Base-by-base conservation (phyloP, 1,140 invertebrate species). In the Pissodes strobi region DNA sequence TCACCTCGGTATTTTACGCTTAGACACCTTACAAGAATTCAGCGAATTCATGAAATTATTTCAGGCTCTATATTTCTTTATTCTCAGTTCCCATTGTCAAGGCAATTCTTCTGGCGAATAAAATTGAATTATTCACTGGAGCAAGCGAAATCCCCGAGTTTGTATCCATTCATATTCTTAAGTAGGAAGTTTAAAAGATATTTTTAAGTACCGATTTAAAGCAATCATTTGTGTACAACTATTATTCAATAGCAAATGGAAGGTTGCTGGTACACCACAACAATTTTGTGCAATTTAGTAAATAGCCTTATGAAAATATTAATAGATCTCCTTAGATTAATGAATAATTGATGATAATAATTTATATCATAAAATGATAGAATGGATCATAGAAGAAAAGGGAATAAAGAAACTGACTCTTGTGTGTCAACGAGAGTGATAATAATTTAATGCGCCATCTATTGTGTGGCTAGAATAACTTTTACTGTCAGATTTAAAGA, bases 1-100 rank as follows among this genome's bases (percentile, higher is more conserved):
- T 17, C 43, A 46, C 19, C 19, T 8, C 18, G 43, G 2, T 18
- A 46, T 46, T 46, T 46, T 46, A 46, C 43, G 43, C 43, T 19
- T n/a, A 46, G 43, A 46, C 43, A 46, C 43, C 43, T 46, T 21
- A 18, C 19, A 21, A 46, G 18, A 46, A 46, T 46, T 17, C 18
- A n/a, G 15, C 18, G 17, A 21, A 46, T 46, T 46, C 43, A 10
- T 19, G 15, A 21, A 19, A 46, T 19, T 46, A 13, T 39, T 39
- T 39, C 10, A 18, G 19, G 15, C 15, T 17, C 1, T 21, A 5
- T 17, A 19, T 27, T 27, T 27, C 25, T 27, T 46, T 19, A 46
- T 46, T 19, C 38, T 41, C 13, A 5, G 5, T 41, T 9, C 17
- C 19, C 8, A 46, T 19, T 46, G 15, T 19, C 15, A 3, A 2